Base-by-base conservation (phyloP, 2,113 vertebrate species). In the Vicugna pacos region DNA sequence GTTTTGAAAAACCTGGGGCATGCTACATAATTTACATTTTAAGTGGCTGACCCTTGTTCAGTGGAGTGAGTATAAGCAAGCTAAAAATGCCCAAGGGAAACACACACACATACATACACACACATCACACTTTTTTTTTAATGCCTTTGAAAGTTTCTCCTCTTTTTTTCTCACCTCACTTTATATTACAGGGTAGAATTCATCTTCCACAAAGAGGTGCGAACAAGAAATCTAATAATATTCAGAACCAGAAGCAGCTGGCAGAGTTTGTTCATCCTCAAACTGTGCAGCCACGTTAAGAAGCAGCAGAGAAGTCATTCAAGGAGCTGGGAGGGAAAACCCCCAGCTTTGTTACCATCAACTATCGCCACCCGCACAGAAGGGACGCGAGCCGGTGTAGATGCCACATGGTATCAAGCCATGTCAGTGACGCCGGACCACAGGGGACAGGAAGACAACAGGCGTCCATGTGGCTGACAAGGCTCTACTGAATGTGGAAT, bases 211-310 rank as follows among this genome's bases (percentile, higher is more conserved):
- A 62, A 67, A 60, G 89, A 96, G 73, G 93, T 96, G 89, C 46
- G 95, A 97, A 69, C 6, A 48, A 83, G 76, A 88, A 96, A 93
- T 87, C 92, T 95, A 92, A 95, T 95, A 95, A 97, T 89, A 65
- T 30, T 81, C 46, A 28, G 56, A 89, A 75, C 67, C 52, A 83
- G 35, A 67, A 30, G 60, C 67, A 94, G 52, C 52, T 83, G 77
- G 69, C 83, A 75, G 77, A 35, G 46, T 64, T 42, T 69, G 28
- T 38, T 95, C 72, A 48, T 62, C 75, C 90, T 95, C 15, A 95
- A 91, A 91, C 9, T 54, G 52, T 58, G 64, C 38, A 65, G 80
- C 64, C 52, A 19, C 62, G 54, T 62, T 96, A 60, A 76, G 65
- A 58, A 35, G 26, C 26, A 69, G 79, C 2, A 67, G 87, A 84